A percentile compares a stretch with the other conserved stretches of the same genome.
phyloP scores from a whole-genome alignment of 2,888 invertebrate genomes.

The Nemotelus pantherinus region DNA sequence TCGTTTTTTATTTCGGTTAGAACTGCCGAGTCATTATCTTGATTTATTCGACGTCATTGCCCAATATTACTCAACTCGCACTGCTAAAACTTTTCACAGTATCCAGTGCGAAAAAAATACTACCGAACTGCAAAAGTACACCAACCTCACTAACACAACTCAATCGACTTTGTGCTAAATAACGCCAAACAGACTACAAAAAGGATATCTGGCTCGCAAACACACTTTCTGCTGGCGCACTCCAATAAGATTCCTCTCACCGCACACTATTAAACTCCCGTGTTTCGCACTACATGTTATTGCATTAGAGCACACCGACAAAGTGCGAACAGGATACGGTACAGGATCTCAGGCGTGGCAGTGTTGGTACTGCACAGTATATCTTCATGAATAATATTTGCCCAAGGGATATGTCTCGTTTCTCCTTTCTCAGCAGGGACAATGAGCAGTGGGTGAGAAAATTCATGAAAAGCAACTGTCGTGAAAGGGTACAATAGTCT shows the following conservation, averaged over 20 bases:
- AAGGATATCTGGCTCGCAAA: slow-evolving; percentile 39
- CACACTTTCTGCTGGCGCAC: slow-evolving; percentile 40
- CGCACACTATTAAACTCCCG: slow-evolving; percentile 16
- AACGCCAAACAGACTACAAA: slow-evolving; percentile 16
- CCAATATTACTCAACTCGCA: neutral
- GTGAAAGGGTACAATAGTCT: slow-evolving; percentile 16
- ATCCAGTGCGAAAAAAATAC: neutral
- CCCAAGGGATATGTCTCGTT: slow-evolving; percentile 41
- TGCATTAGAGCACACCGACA: slow-evolving; percentile 2
- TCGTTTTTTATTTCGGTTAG: neutral
- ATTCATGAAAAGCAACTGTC: slow-evolving; percentile 23
- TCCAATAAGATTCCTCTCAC: slow-evolving; percentile 24
- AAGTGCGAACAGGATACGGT: neutral
- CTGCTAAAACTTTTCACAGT: neutral
- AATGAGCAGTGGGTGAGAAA: neutral
- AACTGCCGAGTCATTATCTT: neutral
- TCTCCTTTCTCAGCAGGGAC: slow-evolving; percentile 25
- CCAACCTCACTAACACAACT: slow-evolving; percentile 50
- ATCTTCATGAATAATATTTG: slow-evolving; percentile 35
- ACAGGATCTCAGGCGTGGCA: neutral
- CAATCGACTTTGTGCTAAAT: slow-evolving; percentile 20
- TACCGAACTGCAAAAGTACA: slow-evolving; percentile 46
- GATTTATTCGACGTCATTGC: too few relatives aligned
- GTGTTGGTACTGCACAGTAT: neutral
- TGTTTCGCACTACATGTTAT: slow-evolving; percentile 27